Percentiles rank a stretch among this genome's conserved stretches.
These are phyloP conservation scores for Chloropsis cyanopogon DNA, from an alignment of 2,113 vertebrate species.

Conservation along the genomic window DNA sequence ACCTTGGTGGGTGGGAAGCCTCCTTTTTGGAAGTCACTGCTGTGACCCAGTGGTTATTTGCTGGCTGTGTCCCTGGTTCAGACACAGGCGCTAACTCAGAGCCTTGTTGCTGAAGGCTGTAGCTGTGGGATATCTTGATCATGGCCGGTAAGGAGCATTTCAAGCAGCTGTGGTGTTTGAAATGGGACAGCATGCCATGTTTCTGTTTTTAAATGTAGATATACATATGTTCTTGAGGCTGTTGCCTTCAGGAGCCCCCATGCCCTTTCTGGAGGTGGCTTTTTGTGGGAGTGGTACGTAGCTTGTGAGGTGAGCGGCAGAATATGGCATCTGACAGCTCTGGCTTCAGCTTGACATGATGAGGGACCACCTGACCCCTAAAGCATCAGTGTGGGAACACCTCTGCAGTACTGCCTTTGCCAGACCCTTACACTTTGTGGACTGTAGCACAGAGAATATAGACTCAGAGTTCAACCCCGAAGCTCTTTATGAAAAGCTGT, in stretches of 20 bases:
- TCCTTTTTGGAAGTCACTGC: background rate
- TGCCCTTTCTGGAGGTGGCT: background rate
- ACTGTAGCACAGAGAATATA: background rate
- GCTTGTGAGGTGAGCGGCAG: background rate
- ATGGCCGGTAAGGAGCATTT: background rate
- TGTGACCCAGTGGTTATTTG: background rate
- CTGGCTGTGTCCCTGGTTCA: background rate
- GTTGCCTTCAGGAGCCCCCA: background rate
- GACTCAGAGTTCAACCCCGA: background rate
- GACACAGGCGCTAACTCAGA: background rate
- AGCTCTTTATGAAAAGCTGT: slow-evolving; percentile 13
- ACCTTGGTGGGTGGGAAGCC: background rate
- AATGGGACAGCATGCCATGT: background rate
- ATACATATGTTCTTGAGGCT: background rate
- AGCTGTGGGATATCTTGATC: background rate
- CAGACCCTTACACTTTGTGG: background rate
- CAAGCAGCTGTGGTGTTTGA: background rate
- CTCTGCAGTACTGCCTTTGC: background rate
- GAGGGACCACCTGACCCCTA: background rate
- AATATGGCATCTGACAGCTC: background rate
- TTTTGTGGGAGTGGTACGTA: background rate
- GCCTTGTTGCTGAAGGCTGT: background rate
- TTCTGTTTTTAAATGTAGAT: background rate
- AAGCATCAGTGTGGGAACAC: background rate
- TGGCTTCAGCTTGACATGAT: background rate